Conservation (phyloP, 2,113 vertebrate species). For the Sinocyclocheilus grahami region DNA sequence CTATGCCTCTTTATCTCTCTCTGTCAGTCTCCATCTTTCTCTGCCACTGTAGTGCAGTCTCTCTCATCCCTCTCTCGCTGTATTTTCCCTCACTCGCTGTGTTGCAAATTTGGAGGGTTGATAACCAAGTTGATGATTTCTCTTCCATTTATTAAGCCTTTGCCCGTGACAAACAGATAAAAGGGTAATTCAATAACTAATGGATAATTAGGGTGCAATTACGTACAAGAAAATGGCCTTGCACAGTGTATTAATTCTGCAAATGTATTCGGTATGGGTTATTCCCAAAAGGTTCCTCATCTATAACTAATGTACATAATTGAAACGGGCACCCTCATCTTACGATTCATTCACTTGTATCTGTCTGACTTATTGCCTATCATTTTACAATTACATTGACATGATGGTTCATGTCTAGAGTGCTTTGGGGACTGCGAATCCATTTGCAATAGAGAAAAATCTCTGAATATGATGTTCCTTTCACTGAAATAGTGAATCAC, state of each 20-base stretch:
- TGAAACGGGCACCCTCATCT: constrained; percentile 78
- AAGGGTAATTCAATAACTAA: constrained; percentile 81
- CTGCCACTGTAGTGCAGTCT: not conserved
- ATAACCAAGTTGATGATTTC: constrained; percentile 74
- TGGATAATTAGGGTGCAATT: constrained; percentile 81
- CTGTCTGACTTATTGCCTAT: constrained; percentile 71
- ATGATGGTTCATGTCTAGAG: constrained; percentile 7
- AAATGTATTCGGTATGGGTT: constrained; percentile 67
- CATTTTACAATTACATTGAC: constrained; percentile 71
- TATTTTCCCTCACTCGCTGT: constrained; percentile 31
- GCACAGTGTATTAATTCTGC: constrained; percentile 73
- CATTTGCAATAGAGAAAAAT: not conserved
- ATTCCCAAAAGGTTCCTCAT: constrained; percentile 73
- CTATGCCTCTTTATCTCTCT: constrained; percentile 41
- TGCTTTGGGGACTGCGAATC: constrained; percentile 19
- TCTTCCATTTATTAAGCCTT: constrained; percentile 68
- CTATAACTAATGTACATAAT: constrained; percentile 73
- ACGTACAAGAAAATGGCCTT: constrained; percentile 72
- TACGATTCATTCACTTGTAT: constrained; percentile 68
- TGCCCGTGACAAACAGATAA: constrained; percentile 79
- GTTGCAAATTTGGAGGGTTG: constrained; percentile 69
- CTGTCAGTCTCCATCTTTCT: constrained; percentile 23
- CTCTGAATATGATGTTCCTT: constrained; percentile 11
- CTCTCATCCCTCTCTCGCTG: constrained; percentile 19
- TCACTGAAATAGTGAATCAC: not conserved